Base-by-base conservation (phyloP, 92 coral and sea anemone species). In the Montipora capitata region DNA sequence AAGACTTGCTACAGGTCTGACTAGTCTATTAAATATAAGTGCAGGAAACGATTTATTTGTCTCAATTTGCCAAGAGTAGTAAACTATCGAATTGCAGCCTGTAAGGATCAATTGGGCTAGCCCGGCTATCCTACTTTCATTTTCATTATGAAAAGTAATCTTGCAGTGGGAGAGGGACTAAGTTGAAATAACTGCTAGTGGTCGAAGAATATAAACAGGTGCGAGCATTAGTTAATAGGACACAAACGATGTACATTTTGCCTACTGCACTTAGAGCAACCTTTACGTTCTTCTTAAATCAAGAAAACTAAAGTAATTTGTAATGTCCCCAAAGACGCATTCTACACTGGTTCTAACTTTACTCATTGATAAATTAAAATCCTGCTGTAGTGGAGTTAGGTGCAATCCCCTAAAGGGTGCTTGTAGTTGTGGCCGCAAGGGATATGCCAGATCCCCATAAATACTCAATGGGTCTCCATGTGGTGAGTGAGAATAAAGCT, bases 201-300 rank as follows among this genome's bases (percentile, higher is more conserved):
- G 58, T 1, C 41, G 20, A 9, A 10, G 57, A 6, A 76, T 85
- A 85, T 18, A 77, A 76, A 66, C 90, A 85, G 27, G 78, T 65
- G 13, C 43, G 14, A 76, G 90, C 90, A 85, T 85, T 85, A 35
- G 75, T 76, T 74, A 77, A 62, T 17, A 82, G 77, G 69, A 69
- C 45, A 18, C 80, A 75, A 38, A 75, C 43, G 52, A 67, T 80
- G 18, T 80, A 84, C 88, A 84, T 84, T 58, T 84, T 72, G n/a
- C n/a, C n/a, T n/a, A n/a, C n/a, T n/a, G 81, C 81, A 72, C 88
- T 84, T 52, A 84, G n/a, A n/a, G 82, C 80, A 3, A 84, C 75
- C 41, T 84, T 84, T 42, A 84, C 35, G 81, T 85, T 85, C 62
- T 76, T 75, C 89, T 85, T 85, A 43, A 85, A 43, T 81, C 85